A percentile compares a stretch with the other conserved stretches of the same genome.
Evolutionary conservation across 2,113 vertebrate species (phyloP).

Genomic region (Microtus ochrogaster): DNA sequence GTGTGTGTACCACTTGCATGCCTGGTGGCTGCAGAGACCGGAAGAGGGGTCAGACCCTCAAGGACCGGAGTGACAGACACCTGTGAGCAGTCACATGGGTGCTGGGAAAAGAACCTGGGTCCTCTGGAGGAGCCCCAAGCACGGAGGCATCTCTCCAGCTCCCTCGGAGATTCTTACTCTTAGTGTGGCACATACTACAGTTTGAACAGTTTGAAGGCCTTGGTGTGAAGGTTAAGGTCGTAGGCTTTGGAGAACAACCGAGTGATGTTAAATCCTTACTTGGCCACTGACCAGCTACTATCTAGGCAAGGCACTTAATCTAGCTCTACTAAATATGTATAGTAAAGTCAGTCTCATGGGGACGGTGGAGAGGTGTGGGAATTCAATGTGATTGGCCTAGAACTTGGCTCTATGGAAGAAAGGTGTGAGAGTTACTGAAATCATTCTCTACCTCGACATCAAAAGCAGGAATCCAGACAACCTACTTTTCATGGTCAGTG

Average conservation of each 20-base stretch:
- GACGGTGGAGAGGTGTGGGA: not conserved
- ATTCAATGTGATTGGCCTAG: not conserved
- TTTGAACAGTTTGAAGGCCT: slow-evolving; percentile 40
- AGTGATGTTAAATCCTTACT: not conserved
- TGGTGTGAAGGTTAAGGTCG: not conserved
- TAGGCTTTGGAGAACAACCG: not conserved
- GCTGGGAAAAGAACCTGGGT: not conserved
- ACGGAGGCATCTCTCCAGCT: not conserved
- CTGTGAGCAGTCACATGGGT: not conserved
- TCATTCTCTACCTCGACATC: not conserved
- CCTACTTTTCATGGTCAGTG: not conserved
- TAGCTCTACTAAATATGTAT: not conserved
- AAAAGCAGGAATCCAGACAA: not conserved
- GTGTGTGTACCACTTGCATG: not conserved
- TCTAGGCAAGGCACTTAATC: not conserved
- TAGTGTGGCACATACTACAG: not conserved
- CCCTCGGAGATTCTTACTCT: not conserved
- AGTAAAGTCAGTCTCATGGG: not conserved
- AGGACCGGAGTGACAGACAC: not conserved
- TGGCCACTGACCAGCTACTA: not conserved
- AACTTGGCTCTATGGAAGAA: not conserved
- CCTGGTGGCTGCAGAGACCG: not conserved
- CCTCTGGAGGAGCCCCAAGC: not conserved
- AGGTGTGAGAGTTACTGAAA: not conserved
- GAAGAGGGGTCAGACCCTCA: not conserved